Evolutionary conservation across 2,888 invertebrate genomes (phyloP).

Genomic region (Tinea semifulvella): DNA sequence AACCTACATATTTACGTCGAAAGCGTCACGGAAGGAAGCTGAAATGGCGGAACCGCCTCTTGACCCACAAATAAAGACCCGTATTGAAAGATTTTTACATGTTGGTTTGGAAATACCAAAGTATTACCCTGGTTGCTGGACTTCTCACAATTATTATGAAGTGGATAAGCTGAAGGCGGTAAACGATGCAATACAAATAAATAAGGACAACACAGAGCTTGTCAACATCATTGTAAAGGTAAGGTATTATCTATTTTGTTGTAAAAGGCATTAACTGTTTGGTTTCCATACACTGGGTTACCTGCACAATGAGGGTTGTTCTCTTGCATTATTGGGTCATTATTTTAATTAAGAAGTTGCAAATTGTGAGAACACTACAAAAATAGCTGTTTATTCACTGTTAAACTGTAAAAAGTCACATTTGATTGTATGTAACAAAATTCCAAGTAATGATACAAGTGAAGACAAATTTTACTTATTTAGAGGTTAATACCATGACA

Average conservation of each 20-base stretch:
- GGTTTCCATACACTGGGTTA: too few species aligned
- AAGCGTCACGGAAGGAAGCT: background rate
- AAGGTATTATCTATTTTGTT: conserved; percentile 18
- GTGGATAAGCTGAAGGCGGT: conserved; percentile 45
- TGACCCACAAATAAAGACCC: conserved; percentile 40
- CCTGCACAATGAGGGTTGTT: too few species aligned
- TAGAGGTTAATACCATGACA: too few species aligned
- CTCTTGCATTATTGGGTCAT: too few species aligned
- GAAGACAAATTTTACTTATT: too few species aligned
- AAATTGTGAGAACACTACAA: background rate
- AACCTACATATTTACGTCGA: conserved; percentile 19
- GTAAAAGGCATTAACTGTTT: too few species aligned
- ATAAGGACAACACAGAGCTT: conserved; percentile 32
- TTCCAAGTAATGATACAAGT: too few species aligned
- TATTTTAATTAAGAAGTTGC: background rate
- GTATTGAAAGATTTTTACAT: conserved; percentile 57
- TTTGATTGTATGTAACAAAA: too few species aligned
- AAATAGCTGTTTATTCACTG: conserved; percentile 13
- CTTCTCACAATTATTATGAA: conserved; percentile 56
- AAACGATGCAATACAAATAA: conserved; percentile 27
- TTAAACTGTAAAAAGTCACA: too few species aligned
- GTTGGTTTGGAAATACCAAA: conserved; percentile 60
- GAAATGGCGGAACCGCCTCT: conserved; percentile 24
- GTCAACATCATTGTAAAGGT: conserved; percentile 47
- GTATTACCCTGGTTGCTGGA: conserved; percentile 67